Base-by-base conservation (phyloP, 2,797 vertebrate species). In the Peromyscus melanophrys region DNA sequence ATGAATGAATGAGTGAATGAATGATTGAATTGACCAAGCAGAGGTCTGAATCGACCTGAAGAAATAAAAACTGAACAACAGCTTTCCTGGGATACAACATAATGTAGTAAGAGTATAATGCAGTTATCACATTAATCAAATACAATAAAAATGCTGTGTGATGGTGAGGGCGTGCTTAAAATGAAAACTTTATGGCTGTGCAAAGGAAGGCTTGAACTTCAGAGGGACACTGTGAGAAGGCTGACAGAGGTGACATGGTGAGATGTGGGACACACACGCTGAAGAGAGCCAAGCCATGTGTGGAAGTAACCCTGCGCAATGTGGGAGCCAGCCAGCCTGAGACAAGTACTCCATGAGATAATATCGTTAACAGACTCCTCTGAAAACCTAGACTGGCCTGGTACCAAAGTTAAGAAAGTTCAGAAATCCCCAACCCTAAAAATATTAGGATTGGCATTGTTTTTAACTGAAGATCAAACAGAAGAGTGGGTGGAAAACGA, bases 101-200 rank as follows among this genome's bases (percentile, higher is more conserved):
- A 73, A 77, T 73, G 71, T 55, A 73, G 5, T 57, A 65, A 49
- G 65, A 81, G 46, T 52, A 49, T 10, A 37, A 31, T 23, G 34
- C 37, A 63, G 49, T 75, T 25, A 80, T 87, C 73, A 57, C 43
- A 52, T 78, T 65, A 27, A 96, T 95, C 90, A 89, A 82, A 86
- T 55, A 67, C 23, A 84, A 78, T 61, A 86, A 78, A 93, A 90
- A 78, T 37, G 34, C 75, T 57, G 27, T 14, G 31, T 49, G 37
- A 12, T 4, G 34, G 69, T 31, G 71, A 93, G 40, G 63, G 25
- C n/a, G 65, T 2, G 43, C 40, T 81, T 77, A 46, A 87, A 86
- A 90, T 67, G 71, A 96, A 95, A 87, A 67, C 43, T 46, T 85
- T 19, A 49, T 46, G 76, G 65, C 63, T 61, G 52, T 73, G 84